Evolutionary conservation across 2,113 vertebrate species (phyloP), one percentile per base, ranked within the genome.

Genomic region (Gopherus evgoodei): DNA sequence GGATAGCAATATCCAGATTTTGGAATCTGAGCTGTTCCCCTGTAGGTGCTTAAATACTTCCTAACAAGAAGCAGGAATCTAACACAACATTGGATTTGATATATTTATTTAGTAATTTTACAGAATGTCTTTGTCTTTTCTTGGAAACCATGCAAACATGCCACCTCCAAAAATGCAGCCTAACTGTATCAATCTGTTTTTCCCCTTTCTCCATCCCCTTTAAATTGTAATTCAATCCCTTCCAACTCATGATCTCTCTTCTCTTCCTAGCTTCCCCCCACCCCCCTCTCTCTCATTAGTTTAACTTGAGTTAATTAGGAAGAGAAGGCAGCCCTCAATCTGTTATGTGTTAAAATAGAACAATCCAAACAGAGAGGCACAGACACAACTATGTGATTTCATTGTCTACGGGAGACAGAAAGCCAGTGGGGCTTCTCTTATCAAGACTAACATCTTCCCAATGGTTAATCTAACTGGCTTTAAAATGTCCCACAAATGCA

Each of bases 371-470:
- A 98, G 96, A 97, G 91, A 96, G 90, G 84, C 94, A 96, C 97
- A 99, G 98, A 99, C 98, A 95, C 84, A 98, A 97, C 98, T 98
- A 98, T 98, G 95, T 97, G 97, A 97, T 98, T 98, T 98, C 97
- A 98, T 99, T 99, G 98, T 99, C 98, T 98, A 91, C 78, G 92
- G 97, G 98, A 99, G 98, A 99, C 99, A 98, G 98, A 95, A 97
- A 98, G 97, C 86, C 98, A 98, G 98, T 98, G 97, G 99, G 98
- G 97, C 97, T 98, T 97, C 97, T 86, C 96, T 98, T 98, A 99
- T 98, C 98, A 98, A 97, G 98, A 97, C 97, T 98, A 98, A 97
- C 98, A 99, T 98, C 98, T 98, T 98, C 98, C 95, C 98, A 98
- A 96, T 98, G 97, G 97, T 98, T 98, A 98, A 97, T 97, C 95